phyloP scores from a whole-genome alignment of 2,888 invertebrate genomes.

The Bimastos eiseni region DNA sequence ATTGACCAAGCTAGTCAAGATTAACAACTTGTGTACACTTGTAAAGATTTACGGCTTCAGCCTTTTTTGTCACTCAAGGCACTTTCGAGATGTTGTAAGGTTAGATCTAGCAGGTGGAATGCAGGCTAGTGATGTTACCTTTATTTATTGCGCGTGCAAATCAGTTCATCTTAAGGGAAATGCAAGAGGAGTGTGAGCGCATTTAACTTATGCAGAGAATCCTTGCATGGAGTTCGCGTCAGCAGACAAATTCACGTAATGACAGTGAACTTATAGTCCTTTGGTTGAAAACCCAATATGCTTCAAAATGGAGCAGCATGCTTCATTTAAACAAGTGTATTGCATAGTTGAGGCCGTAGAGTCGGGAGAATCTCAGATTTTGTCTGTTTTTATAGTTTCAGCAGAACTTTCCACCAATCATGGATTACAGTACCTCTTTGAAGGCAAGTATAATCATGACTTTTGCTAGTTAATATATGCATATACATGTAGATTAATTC shows the following conservation, averaged over 20 bases:
- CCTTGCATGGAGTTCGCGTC: neutral
- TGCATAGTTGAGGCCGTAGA: neutral
- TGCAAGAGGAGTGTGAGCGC: neutral
- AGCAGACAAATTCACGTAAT: neutral
- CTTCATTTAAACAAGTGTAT: too few relatives aligned
- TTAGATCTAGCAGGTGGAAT: neutral
- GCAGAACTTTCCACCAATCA: neutral
- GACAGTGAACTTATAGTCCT: neutral
- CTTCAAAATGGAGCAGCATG: neutral
- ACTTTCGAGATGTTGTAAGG: too few relatives aligned
- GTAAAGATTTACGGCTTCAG: too few relatives aligned
- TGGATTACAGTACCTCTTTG: neutral
- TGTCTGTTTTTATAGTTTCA: neutral
- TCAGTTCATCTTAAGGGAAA: neutral
- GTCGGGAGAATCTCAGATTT: neutral
- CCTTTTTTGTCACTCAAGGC: too few relatives aligned
- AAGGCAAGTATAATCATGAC: neutral
- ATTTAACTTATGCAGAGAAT: neutral
- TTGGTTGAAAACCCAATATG: neutral
- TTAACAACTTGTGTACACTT: neutral
- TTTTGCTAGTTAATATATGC: neutral
- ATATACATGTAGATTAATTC: neutral
- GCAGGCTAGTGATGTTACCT: neutral
- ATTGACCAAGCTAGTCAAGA: neutral
- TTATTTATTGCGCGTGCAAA: neutral